phyloP scores from a whole-genome alignment of 2,113 vertebrate genomes.

The Chunga burmeisteri region DNA sequence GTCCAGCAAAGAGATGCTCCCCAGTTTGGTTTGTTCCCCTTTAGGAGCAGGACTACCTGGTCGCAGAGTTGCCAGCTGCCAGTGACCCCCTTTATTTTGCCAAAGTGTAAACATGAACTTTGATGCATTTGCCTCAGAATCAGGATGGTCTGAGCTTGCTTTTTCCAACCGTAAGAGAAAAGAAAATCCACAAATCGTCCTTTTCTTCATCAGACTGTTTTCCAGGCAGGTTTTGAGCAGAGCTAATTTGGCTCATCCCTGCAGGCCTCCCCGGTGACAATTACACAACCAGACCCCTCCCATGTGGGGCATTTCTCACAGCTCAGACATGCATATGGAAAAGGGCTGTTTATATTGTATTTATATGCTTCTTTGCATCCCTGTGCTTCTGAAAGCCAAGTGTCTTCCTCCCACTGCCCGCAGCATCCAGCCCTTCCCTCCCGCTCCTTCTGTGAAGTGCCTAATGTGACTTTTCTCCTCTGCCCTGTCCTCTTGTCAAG shows the following conservation, averaged over 20 bases:
- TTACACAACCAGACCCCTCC: background rate
- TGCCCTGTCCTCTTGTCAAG: constrained; percentile 25
- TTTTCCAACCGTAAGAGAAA: background rate
- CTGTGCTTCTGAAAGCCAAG: background rate
- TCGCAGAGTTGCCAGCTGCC: background rate
- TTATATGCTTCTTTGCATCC: background rate
- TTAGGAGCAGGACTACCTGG: background rate
- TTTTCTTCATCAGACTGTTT: constrained; percentile 5
- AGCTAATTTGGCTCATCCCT: background rate
- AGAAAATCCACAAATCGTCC: background rate
- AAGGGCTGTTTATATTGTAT: background rate
- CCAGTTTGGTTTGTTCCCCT: background rate
- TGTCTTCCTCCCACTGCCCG: background rate
- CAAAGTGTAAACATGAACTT: background rate
- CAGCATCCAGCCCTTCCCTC: background rate
- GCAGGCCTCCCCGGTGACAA: background rate
- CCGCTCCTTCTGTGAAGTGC: background rate
- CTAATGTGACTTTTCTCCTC: constrained; percentile 16
- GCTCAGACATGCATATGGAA: background rate
- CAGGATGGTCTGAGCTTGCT: background rate
- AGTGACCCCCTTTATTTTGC: background rate
- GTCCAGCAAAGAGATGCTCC: background rate
- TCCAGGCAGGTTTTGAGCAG: background rate
- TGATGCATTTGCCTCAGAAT: background rate
- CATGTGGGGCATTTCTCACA: background rate